Evolutionary conservation across 2,797 vertebrate species (phyloP).

Genomic region (Tapirus indicus): DNA sequence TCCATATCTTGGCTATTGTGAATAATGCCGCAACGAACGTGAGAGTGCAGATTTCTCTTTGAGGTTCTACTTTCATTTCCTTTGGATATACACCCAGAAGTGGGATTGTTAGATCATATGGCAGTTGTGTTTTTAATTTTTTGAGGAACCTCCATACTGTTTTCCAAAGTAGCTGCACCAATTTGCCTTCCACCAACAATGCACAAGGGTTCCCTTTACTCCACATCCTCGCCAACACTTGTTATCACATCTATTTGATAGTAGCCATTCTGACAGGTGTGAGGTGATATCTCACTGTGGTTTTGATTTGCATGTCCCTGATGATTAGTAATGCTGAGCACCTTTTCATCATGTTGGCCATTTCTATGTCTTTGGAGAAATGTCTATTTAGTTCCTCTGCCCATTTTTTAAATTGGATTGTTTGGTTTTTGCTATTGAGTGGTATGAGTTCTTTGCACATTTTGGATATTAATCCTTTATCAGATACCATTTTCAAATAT

Average conservation of each 20-base stretch:
- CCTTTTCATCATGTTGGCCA: background rate
- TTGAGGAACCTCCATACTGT: background rate
- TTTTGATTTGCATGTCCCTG: background rate
- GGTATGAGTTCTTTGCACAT: background rate
- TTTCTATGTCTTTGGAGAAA: background rate
- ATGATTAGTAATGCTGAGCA: background rate
- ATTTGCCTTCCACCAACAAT: background rate
- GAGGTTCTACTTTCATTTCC: background rate
- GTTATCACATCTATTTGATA: background rate
- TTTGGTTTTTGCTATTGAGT: background rate
- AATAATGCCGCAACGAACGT: background rate
- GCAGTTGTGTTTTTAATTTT: background rate
- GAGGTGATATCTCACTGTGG: background rate
- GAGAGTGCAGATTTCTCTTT: background rate
- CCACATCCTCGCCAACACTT: background rate
- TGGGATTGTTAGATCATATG: background rate
- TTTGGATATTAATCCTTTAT: background rate
- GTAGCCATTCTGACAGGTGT: background rate
- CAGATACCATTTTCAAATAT: background rate
- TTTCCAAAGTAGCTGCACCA: background rate
- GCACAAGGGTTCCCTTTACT: background rate
- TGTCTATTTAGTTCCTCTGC: background rate
- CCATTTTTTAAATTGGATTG: background rate
- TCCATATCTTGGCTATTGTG: background rate
- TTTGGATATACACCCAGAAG: background rate